These are phyloP conservation scores for Anabacerthia variegaticeps DNA, from an alignment of 2,797 vertebrate genomes.

Conservation along the genomic window DNA sequence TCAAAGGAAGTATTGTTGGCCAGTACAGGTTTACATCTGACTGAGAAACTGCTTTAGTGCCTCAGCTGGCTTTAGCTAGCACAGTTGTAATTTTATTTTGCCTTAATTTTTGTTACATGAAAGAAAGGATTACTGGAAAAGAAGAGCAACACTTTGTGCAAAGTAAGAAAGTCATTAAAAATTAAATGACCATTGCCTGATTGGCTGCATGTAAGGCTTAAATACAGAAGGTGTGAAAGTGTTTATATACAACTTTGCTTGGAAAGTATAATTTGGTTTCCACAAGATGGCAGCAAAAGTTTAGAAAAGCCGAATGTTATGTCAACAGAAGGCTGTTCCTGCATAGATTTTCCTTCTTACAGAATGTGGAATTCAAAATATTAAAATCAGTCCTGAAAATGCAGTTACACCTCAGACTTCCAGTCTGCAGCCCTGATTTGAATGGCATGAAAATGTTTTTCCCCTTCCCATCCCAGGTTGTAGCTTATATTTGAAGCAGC, in stretches of 20 bases:
- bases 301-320: not conserved
- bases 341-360: not conserved
- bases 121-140: not conserved
- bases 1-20: not conserved
- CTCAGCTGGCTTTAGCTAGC: not conserved
- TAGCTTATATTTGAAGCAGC: not conserved
- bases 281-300: slow-evolving; percentile 64
- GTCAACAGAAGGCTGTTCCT: not conserved
- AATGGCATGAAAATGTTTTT: not conserved
- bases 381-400: not conserved
- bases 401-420: not conserved
- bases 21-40: not conserved
- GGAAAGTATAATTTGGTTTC: not conserved
- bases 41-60: not conserved
- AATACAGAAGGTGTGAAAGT: not conserved
- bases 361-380: not conserved
- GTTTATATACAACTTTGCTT: not conserved
- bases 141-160: not conserved
- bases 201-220: not conserved
- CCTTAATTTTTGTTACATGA: not conserved
- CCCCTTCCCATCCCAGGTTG: accelerated
- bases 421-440: not conserved
- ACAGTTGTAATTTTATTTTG: not conserved
- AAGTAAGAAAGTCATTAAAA: not conserved
- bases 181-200: not conserved